Base-by-base conservation (phyloP, 2,113 vertebrate genomes). In the Cricetomys ansorgei region DNA sequence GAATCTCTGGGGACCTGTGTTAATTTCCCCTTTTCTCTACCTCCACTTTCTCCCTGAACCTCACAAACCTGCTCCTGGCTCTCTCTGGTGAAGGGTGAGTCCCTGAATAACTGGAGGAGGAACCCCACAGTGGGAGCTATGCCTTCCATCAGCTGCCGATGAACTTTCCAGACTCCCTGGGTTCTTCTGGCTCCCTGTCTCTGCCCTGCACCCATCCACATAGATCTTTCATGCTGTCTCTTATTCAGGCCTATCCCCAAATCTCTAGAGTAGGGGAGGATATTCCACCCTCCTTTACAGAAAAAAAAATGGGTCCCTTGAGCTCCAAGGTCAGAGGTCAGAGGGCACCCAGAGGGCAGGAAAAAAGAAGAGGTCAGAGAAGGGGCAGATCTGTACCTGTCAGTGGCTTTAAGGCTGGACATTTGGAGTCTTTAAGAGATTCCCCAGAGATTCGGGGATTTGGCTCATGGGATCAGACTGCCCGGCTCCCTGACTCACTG, bases 401-500 rank as follows among this genome's bases (percentile, higher is more conserved):
- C 37, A 1, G 92, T 96, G 96, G 97, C 97, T 98, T 98, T 97
- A 94, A 97, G 96, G 92, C 93, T 1, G 91, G 94, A 96, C 96
- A 94, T 40, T 62, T 37, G 75, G 84, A 96, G 94, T 53, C 94
- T 97, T 95, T 95, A 96, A 97, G 83, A 96, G 88, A 95, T 88
- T 95, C 88, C 93, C 92, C 70, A 62, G 95, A 96, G 96, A 96
- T 92, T 95, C 48, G 0, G 77, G 91, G 97, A 97, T 97, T 97
- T 96, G 95, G 97, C 87, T 96, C 86, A 6, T 31, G 53, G 94
- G 95, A 94, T 97, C 96, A 97, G 98, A 97, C 80, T 4, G 57
- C 92, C 89, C 1, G 1, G 64, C 94, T 95, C 72, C 96, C 97
- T 98, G 98, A 98, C 96, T 97, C 97, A 97, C 64, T 27, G 96